phyloP scores from a whole-genome alignment of 2,113 vertebrate genomes.

The Otis tarda region DNA sequence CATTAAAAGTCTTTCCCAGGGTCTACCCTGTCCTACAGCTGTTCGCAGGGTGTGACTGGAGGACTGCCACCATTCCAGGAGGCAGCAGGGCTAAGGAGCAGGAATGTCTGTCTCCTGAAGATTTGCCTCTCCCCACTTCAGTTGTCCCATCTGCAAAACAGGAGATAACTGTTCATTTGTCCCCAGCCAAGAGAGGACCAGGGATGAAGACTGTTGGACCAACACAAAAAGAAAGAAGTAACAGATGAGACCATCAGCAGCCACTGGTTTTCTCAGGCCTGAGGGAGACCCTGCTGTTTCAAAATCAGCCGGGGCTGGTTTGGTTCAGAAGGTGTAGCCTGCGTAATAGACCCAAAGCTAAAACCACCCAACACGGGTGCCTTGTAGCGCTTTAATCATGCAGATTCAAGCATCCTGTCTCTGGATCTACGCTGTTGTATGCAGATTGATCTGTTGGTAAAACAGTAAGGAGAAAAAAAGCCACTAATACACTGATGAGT shows the following conservation, averaged over 20 bases:
- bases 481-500: neutral
- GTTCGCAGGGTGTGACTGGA: neutral
- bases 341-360: neutral
- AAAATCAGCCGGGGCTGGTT: neutral
- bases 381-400: neutral
- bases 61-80: neutral
- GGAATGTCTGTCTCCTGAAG: neutral
- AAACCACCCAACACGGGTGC: neutral
- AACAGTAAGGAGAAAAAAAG: neutral
- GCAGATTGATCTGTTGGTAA: neutral
- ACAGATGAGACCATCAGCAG: neutral
- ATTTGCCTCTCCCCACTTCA: neutral
- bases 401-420: neutral
- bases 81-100: neutral
- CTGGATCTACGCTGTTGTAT: neutral
- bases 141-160: neutral
- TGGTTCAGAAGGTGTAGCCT: neutral
- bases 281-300: neutral
- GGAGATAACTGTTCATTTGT: neutral
- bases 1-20: neutral
- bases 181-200: neutral
- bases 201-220: neutral
- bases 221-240: neutral
- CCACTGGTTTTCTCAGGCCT: neutral
- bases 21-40: neutral